Base-by-base conservation (phyloP, 1,140 invertebrate genomes). In the Lithobius niger region DNA sequence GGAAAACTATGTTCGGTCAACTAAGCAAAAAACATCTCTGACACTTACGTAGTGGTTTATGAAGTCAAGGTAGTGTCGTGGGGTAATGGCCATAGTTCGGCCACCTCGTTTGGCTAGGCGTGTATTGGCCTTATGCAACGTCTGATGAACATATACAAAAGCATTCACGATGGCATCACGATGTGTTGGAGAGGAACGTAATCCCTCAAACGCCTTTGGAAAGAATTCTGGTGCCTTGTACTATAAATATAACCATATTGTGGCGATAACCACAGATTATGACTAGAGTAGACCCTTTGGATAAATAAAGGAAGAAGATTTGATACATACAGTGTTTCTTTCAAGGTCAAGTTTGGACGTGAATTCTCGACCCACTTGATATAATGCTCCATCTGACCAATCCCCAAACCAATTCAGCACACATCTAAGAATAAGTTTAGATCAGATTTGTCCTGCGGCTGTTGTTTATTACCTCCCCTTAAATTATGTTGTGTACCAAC, bases 401-500 rank as follows among this genome's bases (percentile, higher is more conserved):
- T 99, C 97, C 1, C 97, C 97, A 69, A 99, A 99, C 97, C 97
- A 99, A 71, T 99, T 99, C 36, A 99, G 78, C 1, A 99, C 97
- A 74, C 97, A 99, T 69, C 74, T 71, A 54, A 36, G 10, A 36
- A n/a, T 36, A 36, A 36, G 31, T 36, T n/a, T 10, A 36, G 10
- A 10, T n/a, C 31, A 36, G n/a, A 36, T 36, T 36, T n/a, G 10
- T 36, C n/a, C 10, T 36, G 10, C 10, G 10, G 31, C 10, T n/a
- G n/a, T n/a, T 36, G 31, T 36, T 36, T 36, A 36, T 36, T 10
- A 36, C n/a, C 10, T 36, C 10, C 31, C n/a, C n/a, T 36, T 36
- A 36, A 10, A 36, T 10, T 10, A 36, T 10, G 31, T 36, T 10
- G 31, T n/a, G 10, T 36, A 36, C 10, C 42, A 56, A 72, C 69